A percentile compares a stretch with the other conserved stretches of the same genome.
These are phyloP conservation scores for Sporophila hypoxantha DNA, from an alignment of 2,113 vertebrate genomes.

Conservation along the genomic window DNA sequence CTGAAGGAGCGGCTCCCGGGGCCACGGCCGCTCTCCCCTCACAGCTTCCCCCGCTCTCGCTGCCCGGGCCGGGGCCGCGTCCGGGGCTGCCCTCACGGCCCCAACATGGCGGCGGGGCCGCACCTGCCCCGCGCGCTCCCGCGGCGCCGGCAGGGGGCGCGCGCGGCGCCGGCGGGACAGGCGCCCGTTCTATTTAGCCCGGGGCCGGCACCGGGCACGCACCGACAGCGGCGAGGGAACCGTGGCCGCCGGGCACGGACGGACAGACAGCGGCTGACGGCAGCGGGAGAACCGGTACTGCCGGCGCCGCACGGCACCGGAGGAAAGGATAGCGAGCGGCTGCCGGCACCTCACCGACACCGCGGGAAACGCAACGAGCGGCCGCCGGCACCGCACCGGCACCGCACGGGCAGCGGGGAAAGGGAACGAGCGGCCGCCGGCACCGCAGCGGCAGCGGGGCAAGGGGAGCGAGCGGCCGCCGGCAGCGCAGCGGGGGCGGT, in stretches of 20 bases:
- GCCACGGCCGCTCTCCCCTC: background rate
- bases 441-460: background rate
- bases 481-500: background rate
- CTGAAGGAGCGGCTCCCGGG: too few relatives aligned
- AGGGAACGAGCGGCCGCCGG: background rate
- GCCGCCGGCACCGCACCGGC: background rate
- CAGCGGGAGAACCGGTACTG: background rate
- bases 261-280: background rate
- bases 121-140: background rate
- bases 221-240: background rate
- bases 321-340: background rate
- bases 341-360: background rate
- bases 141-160: conserved; percentile 33
- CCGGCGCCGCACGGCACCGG: background rate
- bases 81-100: background rate
- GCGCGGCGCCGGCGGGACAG: background rate
- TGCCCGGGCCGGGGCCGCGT: too few relatives aligned
- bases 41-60: background rate
- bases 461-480: background rate
- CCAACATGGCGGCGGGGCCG: background rate
- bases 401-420: too few relatives aligned
- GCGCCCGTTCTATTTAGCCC: background rate
- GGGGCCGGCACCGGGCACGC: background rate
- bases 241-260: background rate
- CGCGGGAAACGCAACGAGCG: background rate